Conservation (phyloP, 2,113 vertebrate genomes). For the Macaca nemestrina region DNA sequence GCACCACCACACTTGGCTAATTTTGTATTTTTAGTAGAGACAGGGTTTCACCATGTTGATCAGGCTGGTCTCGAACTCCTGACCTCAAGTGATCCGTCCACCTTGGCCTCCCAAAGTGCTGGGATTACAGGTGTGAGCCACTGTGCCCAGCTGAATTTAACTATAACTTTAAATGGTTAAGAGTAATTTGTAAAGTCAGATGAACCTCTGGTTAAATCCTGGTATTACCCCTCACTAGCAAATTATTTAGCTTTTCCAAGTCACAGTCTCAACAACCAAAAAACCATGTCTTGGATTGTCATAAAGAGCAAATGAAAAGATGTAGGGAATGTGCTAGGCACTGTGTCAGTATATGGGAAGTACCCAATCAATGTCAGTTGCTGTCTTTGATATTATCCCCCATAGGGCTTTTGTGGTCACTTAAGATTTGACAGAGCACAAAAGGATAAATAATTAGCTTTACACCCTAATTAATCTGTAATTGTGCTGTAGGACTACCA, state of each 20-base stretch:
- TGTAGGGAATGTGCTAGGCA: background rate
- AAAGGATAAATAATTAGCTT: conserved; percentile 19
- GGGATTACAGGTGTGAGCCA: no score
- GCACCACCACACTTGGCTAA: no score
- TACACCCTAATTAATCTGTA: background rate
- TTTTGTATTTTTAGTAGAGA: no score
- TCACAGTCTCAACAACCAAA: background rate
- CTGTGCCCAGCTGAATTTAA: background rate
- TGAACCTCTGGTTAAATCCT: background rate
- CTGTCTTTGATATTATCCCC: background rate
- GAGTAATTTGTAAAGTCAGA: conserved; percentile 1
- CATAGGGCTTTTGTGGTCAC: background rate
- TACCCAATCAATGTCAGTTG: background rate
- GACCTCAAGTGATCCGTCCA: no score
- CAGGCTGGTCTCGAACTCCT: no score
- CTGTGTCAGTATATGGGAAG: background rate
- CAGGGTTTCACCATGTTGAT: no score
- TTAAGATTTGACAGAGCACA: background rate
- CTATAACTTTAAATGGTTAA: background rate
- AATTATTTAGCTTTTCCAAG: background rate
- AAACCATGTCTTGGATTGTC: background rate
- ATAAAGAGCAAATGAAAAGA: background rate
- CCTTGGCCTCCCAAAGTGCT: no score
- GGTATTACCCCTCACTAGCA: background rate
- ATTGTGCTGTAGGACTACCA: background rate